These are phyloP conservation scores for Leptestheria dahalacensis DNA, from an alignment of 1,140 invertebrate species.

Conservation along the genomic window DNA sequence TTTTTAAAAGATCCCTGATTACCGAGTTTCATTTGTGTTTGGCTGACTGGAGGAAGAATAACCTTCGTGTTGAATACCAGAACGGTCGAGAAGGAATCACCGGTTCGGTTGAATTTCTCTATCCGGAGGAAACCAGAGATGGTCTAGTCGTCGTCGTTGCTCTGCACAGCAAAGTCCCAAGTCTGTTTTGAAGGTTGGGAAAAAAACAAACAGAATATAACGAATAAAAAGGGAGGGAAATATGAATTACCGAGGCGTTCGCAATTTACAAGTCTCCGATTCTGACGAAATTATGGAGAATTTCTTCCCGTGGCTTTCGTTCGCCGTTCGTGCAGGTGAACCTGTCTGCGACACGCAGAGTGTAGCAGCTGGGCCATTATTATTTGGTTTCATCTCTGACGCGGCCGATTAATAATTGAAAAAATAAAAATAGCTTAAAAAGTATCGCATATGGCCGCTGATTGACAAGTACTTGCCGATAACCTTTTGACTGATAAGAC, in stretches of 20 bases:
- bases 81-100: too few relatives aligned
- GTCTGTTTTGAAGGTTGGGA: background rate
- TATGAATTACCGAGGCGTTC: background rate
- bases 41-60: too few relatives aligned
- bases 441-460: background rate
- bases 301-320: background rate
- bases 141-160: too few relatives aligned
- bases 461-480: background rate
- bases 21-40: too few relatives aligned
- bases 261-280: background rate
- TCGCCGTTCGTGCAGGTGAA: background rate
- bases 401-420: background rate
- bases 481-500: background rate
- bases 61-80: too few relatives aligned
- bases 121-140: too few relatives aligned
- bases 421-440: background rate
- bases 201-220: background rate
- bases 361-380: too few relatives aligned
- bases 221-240: background rate
- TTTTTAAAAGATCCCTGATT: too few relatives aligned
- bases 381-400: background rate
- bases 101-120: too few relatives aligned
- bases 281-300: background rate
- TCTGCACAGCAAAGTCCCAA: background rate
- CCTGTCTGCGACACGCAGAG: too few relatives aligned